phyloP scores from a whole-genome alignment of 2,113 vertebrate species.

The Cathartes aura region DNA sequence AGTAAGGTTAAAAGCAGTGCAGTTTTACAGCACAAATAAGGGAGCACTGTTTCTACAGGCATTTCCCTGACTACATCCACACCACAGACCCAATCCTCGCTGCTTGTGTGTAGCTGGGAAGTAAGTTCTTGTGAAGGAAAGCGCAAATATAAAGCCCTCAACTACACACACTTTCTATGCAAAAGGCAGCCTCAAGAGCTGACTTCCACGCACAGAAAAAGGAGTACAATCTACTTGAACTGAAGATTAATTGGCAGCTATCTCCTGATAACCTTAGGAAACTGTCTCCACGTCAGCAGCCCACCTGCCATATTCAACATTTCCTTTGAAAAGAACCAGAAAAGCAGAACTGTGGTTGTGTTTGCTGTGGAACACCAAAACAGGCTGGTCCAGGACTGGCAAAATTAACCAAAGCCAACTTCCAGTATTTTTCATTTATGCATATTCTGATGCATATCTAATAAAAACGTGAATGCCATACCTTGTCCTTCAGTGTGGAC shows the following conservation, averaged over 20 bases:
- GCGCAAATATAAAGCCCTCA: background rate
- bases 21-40: background rate
- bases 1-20: background rate
- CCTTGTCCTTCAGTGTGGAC: background rate
- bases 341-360: background rate
- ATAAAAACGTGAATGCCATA: background rate
- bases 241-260: background rate
- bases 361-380: background rate
- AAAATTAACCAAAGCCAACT: background rate
- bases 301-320: background rate
- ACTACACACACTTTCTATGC: too few species aligned
- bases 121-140: background rate
- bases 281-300: background rate
- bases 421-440: background rate
- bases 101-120: background rate
- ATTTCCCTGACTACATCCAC: background rate
- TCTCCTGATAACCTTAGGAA: background rate
- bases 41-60: background rate
- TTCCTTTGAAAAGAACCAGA: background rate
- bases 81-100: background rate
- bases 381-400: background rate
- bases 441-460: background rate
- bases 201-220: background rate
- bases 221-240: background rate
- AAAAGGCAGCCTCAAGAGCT: background rate